Percentiles rank a stretch among this genome's conserved stretches.
These are phyloP conservation scores for Neuroterus valhalla DNA, from an alignment of 1,140 invertebrate genomes.

Conservation along the genomic window DNA sequence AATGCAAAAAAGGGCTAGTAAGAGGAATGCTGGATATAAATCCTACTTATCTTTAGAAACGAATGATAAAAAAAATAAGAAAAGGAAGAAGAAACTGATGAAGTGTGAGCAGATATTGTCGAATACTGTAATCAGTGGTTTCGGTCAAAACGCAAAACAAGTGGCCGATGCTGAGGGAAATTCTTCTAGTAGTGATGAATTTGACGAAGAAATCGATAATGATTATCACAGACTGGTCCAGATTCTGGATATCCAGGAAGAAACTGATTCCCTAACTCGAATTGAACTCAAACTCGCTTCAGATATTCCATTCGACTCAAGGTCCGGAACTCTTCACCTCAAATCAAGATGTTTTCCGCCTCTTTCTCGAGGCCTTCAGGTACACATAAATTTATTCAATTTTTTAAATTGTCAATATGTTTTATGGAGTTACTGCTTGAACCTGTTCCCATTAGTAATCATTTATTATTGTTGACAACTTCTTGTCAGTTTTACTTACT, in stretches of 20 bases:
- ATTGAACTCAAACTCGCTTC: conserved; percentile 58
- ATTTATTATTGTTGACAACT: conserved; percentile 9
- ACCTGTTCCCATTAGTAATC: conserved; percentile 10
- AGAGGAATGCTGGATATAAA: background rate
- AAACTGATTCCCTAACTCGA: conserved; percentile 63
- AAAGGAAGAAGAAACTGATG: conserved; percentile 44
- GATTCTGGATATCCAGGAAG: conserved; percentile 57
- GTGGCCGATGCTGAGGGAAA: conserved; percentile 46
- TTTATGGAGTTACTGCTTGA: background rate
- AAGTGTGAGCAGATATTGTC: conserved; percentile 57
- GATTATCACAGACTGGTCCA: conserved; percentile 59
- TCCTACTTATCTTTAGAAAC: background rate
- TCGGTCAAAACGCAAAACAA: conserved; percentile 43
- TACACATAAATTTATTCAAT: conserved; percentile 44
- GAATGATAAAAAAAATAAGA: conserved; percentile 8
- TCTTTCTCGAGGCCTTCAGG: conserved; percentile 67
- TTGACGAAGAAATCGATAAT: conserved; percentile 58
- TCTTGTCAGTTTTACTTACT: too few species aligned
- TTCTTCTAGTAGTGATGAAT: conserved; percentile 53
- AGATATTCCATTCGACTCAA: conserved; percentile 59
- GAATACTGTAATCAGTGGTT: conserved; percentile 45
- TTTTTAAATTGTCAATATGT: conserved; percentile 31
- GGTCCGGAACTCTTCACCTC: conserved; percentile 62
- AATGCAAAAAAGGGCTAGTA: background rate
- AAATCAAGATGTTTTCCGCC: conserved; percentile 65